These are phyloP conservation scores for Cygnus buccinator DNA, from an alignment of 2,113 vertebrate species.

Conservation along the genomic window DNA sequence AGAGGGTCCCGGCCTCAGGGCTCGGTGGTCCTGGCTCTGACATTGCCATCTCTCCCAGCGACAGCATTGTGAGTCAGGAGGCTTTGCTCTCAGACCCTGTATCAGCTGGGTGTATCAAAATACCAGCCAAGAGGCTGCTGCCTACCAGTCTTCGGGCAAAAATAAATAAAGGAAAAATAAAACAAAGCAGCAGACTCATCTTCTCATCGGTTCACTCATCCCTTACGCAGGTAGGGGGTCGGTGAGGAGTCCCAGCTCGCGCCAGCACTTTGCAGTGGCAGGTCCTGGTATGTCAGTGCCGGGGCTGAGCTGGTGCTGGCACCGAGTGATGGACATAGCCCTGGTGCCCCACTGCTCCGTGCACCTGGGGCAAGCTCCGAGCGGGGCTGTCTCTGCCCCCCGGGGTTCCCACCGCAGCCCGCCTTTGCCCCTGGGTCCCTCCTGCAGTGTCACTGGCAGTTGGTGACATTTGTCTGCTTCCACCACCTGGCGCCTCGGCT, in stretches of 20 bases:
- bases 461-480: accelerated
- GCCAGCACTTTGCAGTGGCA: neutral
- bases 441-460: neutral
- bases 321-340: neutral
- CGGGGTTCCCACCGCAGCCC: neutral
- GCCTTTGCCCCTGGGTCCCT: neutral
- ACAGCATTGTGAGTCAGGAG: neutral
- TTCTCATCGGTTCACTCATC: neutral
- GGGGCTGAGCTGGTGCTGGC: neutral
- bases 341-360: neutral
- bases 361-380: accelerated
- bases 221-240: neutral
- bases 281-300: neutral
- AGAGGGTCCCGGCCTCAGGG: no score
- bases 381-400: neutral
- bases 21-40: accelerated
- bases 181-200: neutral
- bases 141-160: neutral
- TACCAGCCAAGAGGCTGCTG: neutral
- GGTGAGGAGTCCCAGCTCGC: neutral
- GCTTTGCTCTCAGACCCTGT: neutral
- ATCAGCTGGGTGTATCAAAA: no score
- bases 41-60: accelerated
- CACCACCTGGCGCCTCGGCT: neutral
- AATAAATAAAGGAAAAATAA: neutral